Evolutionary conservation across 2,113 vertebrate genomes (phyloP), one percentile per base, ranked within the genome.

Genomic region (Caranx melampygus): DNA sequence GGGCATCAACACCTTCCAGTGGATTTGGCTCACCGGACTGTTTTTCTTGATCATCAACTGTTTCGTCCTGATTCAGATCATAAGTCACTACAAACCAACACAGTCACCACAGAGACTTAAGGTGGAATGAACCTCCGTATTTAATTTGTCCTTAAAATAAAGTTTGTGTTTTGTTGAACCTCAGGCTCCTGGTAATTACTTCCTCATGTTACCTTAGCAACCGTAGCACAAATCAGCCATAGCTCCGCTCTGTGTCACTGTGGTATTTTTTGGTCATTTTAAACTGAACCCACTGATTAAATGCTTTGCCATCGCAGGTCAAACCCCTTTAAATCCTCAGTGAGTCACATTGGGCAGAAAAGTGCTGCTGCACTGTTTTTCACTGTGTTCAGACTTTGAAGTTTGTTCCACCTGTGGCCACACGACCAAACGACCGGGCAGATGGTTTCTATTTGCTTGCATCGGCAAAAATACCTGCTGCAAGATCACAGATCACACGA

Each of bases 21-120:
- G 94, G 20, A 91, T 98, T 85, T 99, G 98, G 96, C 74, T 96
- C 15, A 95, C 97, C 9, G 92, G 98, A 6, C 87, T 99, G 81
- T 79, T 97, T 66, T 97, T 99, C 81, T 94, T 99, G 66, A 81
- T 95, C 16, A 94, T 98, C 85, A 99, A 99, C 89, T 95, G 94
- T 37, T 79, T 89, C 59, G 90, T 99, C 64, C 89, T 99, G 49
- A 87, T 95, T 87, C 96, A 98, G 87, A 95, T 99, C 21, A 95
- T 99, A 75, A 81, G 87, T 64, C 95, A 96, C 88, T 99, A 99
- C 84, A 91, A 90, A 69, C 88, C 90, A 52, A n/a, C 45, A n/a
- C 68, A 49, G 5, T 64, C 67, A 16, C 12, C 70, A 47, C 63
- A 64, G 65, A 88, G 81, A 67, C 71, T 10, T n/a, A 95, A 95